These are phyloP conservation scores for Brenthis ino DNA, from an alignment of 2,888 invertebrate species.

Conservation along the genomic window DNA sequence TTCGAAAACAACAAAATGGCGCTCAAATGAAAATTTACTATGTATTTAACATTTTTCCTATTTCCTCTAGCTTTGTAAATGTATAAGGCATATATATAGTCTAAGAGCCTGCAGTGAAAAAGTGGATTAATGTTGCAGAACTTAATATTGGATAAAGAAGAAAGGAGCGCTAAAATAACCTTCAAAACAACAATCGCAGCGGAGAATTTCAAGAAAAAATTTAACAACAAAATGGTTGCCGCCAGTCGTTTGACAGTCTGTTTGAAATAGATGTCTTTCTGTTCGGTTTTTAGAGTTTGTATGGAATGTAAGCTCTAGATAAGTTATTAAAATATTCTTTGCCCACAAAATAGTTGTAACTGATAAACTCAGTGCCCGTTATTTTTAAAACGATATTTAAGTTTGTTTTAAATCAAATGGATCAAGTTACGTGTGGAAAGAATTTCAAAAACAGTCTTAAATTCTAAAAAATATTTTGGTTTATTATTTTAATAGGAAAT, in stretches of 20 bases:
- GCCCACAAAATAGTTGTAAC: background rate
- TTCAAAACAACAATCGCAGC: constrained; percentile 68
- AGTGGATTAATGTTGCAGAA: constrained; percentile 68
- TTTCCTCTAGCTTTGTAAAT: constrained; percentile 19
- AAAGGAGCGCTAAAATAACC: constrained; percentile 66
- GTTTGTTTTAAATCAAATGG: too few species aligned
- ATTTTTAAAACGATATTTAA: too few species aligned
- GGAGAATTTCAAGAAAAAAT: constrained; percentile 70
- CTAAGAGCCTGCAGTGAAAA: constrained; percentile 39
- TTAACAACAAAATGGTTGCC: constrained; percentile 78
- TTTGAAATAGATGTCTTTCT: constrained; percentile 29
- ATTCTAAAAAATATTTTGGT: too few species aligned
- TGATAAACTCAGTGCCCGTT: too few species aligned
- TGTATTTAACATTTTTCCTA: constrained; percentile 22
- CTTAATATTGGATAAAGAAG: constrained; percentile 70
- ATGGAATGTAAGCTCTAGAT: background rate
- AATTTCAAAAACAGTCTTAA: too few species aligned
- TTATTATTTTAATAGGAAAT: too few species aligned
- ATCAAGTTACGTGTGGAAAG: too few species aligned
- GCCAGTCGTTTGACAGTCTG: constrained; percentile 70
- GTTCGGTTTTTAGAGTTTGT: background rate
- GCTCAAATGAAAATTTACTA: background rate
- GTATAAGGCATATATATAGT: constrained; percentile 26
- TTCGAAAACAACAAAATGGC: background rate
- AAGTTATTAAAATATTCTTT: background rate